Conservation (phyloP, 1,140 invertebrate genomes). For the Drosophila paulistorum region DNA sequence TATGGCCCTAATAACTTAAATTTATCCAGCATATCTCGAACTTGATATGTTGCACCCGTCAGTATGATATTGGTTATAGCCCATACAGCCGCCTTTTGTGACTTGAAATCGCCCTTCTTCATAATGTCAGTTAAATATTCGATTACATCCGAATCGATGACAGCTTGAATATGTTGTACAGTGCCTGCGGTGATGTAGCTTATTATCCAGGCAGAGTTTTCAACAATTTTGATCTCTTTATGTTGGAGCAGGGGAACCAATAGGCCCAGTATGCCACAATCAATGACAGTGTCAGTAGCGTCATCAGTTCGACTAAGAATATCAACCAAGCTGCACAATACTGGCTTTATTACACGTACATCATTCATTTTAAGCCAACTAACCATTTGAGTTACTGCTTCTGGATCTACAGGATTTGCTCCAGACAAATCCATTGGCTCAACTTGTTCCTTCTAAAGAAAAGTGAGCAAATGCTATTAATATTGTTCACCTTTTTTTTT, state of each 20-base stretch:
- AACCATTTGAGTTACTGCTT: no score
- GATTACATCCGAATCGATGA: not conserved
- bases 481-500: no score
- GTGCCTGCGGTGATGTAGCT: not conserved
- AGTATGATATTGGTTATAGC: not conserved
- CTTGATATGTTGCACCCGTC: not conserved
- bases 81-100: not conserved
- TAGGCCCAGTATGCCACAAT: not conserved
- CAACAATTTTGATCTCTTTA: not conserved
- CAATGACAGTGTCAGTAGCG: not conserved
- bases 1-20: not conserved
- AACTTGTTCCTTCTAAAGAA: no score
- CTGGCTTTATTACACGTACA: not conserved
- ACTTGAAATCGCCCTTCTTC: not conserved
- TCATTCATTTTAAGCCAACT: no score
- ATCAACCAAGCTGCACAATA: not conserved
- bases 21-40: not conserved
- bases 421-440: no score
- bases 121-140: not conserved
- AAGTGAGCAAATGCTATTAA: no score
- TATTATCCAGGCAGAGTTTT: not conserved
- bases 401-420: no score
- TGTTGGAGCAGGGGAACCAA: not conserved
- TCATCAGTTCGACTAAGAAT: not conserved
- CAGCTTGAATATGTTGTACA: not conserved